Percentiles rank a stretch among this genome's conserved stretches.
These are phyloP conservation scores for Hyalella azteca DNA, from an alignment of 2,888 invertebrate genomes.

Conservation along the genomic window DNA sequence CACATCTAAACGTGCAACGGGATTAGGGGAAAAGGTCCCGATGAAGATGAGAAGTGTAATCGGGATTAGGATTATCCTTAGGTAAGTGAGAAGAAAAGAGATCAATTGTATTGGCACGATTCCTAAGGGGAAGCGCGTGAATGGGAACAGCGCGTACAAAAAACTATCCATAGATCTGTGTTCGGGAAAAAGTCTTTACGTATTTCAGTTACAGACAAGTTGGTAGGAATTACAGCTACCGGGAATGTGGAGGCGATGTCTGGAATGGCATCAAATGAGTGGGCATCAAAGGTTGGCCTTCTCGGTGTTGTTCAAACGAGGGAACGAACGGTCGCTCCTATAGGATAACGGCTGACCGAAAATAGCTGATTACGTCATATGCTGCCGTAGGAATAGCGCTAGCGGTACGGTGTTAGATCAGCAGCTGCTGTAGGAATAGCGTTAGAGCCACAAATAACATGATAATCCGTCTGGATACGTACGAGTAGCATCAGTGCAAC, in stretches of 20 bases:
- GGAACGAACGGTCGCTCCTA: too few relatives aligned
- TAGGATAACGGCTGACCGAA: too few relatives aligned
- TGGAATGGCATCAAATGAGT: not conserved
- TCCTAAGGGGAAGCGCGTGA: not conserved
- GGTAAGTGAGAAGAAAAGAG: conserved; percentile 27
- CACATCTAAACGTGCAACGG: too few relatives aligned
- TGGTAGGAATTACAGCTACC: conserved; percentile 11
- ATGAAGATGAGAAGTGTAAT: conserved; percentile 31
- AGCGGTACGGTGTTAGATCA: too few relatives aligned
- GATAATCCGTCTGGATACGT: too few relatives aligned
- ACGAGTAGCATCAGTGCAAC: too few relatives aligned
- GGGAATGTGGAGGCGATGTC: conserved; percentile 1
- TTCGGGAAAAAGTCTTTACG: not conserved
- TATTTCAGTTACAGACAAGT: not conserved
- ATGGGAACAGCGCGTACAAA: not conserved
- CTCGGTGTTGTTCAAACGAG: too few relatives aligned
- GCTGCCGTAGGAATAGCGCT: too few relatives aligned
- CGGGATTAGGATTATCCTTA: conserved; percentile 15
- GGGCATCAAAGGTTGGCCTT: too few relatives aligned
- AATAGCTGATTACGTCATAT: too few relatives aligned
- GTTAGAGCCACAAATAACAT: too few relatives aligned
- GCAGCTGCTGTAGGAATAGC: too few relatives aligned
- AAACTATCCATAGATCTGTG: not conserved
- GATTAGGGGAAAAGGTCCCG: not conserved
- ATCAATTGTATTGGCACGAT: conserved; percentile 18